Evolutionary conservation across 2,797 vertebrate genomes (phyloP), one percentile per base, ranked within the genome.

Genomic region (Pogonophryne albipinna): DNA sequence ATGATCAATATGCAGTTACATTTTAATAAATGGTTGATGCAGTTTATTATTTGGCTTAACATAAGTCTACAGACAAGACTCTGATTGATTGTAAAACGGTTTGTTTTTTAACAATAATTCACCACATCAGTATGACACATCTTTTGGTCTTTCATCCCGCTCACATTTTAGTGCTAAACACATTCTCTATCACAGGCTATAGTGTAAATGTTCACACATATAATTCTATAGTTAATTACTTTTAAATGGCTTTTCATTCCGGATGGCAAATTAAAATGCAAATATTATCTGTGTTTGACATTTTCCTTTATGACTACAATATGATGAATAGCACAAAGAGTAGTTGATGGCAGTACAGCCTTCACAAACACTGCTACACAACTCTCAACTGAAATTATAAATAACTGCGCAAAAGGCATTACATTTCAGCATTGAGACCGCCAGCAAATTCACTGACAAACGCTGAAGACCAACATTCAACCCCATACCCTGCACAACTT

Each of bases 401-500:
- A 42, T 10, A 79, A 66, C 31, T 44, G 19, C 16, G 11, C 51
- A 49, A 47, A 57, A 74, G 20, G 74, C 69, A 65, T 85, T 52
- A 78, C 49, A 80, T 89, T 85, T 85, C 76, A 85, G 62, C 60
- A 56, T 19, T 56, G 58, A 83, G 31, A 84, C 49, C 78, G 83
- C 59, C 61, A 62, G 63, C 87, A 88, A 82, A 86, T 89, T 87
- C 79, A 83, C 80, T 84, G 78, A 92, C 72, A 92, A 92, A 87
- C 42, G 57, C 75, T 91, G 71, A 80, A 89, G 78, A 83, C 88
- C 76, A 79, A 82, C 76, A 90, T 87, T 91, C 90, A 90, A 89
- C 83, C 90, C 89, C 90, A 92, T 88, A 87, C 85, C 81, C 88
- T 88, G 89, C 85, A 89, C 91, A 94, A 94, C 90, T 92, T 91